These are phyloP conservation scores for Calephelis perditalis DNA, from an alignment of 2,888 invertebrate genomes.

Conservation along the genomic window DNA sequence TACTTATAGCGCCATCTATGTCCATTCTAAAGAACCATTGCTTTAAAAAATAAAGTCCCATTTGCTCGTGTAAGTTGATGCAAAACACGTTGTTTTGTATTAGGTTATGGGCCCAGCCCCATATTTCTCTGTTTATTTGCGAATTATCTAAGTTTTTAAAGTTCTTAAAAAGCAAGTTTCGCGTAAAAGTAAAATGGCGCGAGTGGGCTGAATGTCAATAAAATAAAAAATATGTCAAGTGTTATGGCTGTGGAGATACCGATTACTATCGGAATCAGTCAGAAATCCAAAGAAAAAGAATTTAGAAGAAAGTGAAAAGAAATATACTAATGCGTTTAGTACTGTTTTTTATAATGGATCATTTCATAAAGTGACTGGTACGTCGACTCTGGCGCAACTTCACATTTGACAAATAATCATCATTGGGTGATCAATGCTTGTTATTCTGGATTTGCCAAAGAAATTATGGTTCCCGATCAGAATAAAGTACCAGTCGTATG, in stretches of 20 bases:
- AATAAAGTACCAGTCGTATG: constrained; percentile 26
- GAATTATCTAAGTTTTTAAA: too few species aligned
- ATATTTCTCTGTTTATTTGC: too few species aligned
- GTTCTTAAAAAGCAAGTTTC: too few species aligned
- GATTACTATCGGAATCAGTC: constrained; percentile 22
- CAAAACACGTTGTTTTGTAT: too few species aligned
- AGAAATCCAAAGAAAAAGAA: constrained; percentile 2
- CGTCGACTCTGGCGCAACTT: constrained; percentile 25
- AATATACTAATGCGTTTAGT: constrained; percentile 25
- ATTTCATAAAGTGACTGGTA: constrained; percentile 26
- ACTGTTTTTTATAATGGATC: constrained; percentile 25
- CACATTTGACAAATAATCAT: constrained; percentile 14
- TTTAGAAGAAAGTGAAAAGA: not conserved
- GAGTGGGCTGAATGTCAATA: constrained; percentile 14
- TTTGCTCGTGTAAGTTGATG: too few species aligned
- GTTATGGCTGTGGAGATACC: constrained; percentile 22
- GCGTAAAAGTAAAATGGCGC: constrained; percentile 18
- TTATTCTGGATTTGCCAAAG: not conserved
- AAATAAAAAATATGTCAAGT: constrained; percentile 15
- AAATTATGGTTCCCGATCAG: not conserved
- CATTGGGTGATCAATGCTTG: constrained; percentile 20
- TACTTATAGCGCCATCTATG: too few species aligned
- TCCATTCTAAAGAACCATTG: too few species aligned
- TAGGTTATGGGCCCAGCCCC: too few species aligned
- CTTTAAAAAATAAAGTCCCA: too few species aligned